A percentile compares a stretch with the other conserved stretches of the same genome.
These are phyloP conservation scores for Oncorhynchus clarkii DNA, from an alignment of 2,113 vertebrate genomes.

Conservation along the genomic window DNA sequence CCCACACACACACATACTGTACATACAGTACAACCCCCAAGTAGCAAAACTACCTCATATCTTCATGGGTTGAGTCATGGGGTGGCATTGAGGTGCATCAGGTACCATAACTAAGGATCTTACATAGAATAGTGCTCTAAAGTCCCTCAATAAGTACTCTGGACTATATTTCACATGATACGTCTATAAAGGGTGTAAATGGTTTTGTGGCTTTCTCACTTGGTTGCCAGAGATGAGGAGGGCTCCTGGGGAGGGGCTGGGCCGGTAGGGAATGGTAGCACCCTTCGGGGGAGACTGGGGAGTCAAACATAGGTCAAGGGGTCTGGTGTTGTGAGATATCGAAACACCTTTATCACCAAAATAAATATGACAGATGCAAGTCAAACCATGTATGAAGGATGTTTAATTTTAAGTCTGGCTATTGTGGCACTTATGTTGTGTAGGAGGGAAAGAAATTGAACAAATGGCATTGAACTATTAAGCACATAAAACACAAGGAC, in stretches of 20 bases:
- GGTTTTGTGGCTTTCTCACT: conserved; percentile 68
- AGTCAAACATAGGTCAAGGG: conserved; percentile 24
- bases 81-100: not conserved
- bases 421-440: not conserved
- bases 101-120: not conserved
- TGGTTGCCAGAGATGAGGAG: conserved; percentile 89
- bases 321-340: conserved; percentile 14
- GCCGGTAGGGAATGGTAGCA: conserved; percentile 91
- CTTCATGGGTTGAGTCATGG: not conserved
- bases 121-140: not conserved
- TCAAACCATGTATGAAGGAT: not conserved
- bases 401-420: not conserved
- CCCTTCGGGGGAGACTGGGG: conserved; percentile 89
- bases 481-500: conserved; percentile 19
- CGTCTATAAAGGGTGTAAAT: not conserved
- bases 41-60: not conserved
- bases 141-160: not conserved
- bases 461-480: conserved; percentile 15
- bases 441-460: not conserved
- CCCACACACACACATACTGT: not conserved
- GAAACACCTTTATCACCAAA: not conserved
- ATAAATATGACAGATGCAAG: not conserved
- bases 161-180: too few species aligned
- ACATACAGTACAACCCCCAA: not conserved
- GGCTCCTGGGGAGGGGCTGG: conserved; percentile 85